These are phyloP conservation scores for Palythoa grandis DNA, from an alignment of 92 coral and sea anemone species.

Conservation along the genomic window DNA sequence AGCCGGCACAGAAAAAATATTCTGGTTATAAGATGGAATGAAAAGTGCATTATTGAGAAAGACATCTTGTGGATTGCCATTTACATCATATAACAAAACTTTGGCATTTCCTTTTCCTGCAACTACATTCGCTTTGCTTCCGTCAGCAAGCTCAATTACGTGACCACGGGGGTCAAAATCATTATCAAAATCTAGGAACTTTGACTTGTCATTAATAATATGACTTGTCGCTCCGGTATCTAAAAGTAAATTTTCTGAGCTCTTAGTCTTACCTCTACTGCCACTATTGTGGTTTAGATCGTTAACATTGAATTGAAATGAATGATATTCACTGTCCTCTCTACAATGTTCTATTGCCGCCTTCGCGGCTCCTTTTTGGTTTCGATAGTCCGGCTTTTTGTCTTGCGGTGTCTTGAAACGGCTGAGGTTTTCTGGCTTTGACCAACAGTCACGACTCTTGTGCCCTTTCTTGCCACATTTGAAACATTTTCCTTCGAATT, in stretches of 20 bases:
- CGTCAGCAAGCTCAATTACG: too few species aligned
- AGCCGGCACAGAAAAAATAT: too few species aligned
- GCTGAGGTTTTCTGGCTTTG: conserved; percentile 20
- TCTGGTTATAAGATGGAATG: too few species aligned
- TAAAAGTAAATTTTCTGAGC: conserved; percentile 12
- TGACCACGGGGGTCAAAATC: too few species aligned
- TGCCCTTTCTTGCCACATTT: conserved; percentile 46
- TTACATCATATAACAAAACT: too few species aligned
- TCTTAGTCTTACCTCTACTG: conserved; percentile 7
- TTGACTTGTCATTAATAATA: too few species aligned
- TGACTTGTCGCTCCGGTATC: too few species aligned
- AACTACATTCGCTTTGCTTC: too few species aligned
- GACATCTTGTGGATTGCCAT: too few species aligned
- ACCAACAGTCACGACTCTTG: conserved; percentile 22
- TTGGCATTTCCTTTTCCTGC: too few species aligned
- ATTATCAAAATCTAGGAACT: too few species aligned
- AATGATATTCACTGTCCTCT: conserved; percentile 24
- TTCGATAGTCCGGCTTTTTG: conserved; percentile 15
- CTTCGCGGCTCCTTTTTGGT: conserved; percentile 39
- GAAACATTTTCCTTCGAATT: neutral
- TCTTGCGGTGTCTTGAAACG: conserved; percentile 14
- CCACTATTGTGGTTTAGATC: conserved; percentile 16
- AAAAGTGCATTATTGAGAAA: too few species aligned
- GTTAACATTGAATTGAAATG: conserved; percentile 35
- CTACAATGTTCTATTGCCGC: conserved; percentile 40